Conservation (phyloP, 2,888 invertebrate species). For the Strigamia transsilvanica region DNA sequence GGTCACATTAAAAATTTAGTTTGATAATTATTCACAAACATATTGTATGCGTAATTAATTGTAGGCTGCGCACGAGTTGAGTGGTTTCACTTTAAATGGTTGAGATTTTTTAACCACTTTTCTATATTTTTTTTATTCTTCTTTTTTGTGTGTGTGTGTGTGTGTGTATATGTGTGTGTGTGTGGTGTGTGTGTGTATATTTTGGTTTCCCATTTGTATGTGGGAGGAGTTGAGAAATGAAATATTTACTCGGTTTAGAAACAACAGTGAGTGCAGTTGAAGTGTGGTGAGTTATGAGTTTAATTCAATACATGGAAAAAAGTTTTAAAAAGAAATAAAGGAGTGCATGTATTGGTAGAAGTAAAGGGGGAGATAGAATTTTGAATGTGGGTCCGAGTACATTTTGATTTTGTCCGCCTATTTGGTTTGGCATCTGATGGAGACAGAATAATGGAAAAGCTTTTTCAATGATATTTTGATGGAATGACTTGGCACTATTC, state of each 20-base stretch:
- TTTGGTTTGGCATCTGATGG: conserved; percentile 42
- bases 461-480: conserved; percentile 39
- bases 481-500: conserved; percentile 42
- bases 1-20: conserved; percentile 21
- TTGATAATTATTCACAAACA: conserved; percentile 34
- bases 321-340: conserved; percentile 1
- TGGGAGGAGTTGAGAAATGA: neutral
- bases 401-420: conserved; percentile 40
- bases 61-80: neutral
- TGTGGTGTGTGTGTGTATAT: no score
- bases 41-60: conserved; percentile 10
- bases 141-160: no score
- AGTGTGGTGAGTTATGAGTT: conserved; percentile 16
- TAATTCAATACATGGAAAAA: conserved; percentile 14
- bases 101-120: neutral
- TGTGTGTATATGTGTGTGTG: neutral
- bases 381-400: conserved; percentile 40
- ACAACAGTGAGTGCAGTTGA: neutral
- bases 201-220: neutral
- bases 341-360: neutral
- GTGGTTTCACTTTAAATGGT: conserved; percentile 15
- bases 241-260: neutral
- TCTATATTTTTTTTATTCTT: no score
- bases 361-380: neutral
- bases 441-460: conserved; percentile 42